Evolutionary conservation across 2,888 invertebrate species (phyloP).

Genomic region (Odontothrips loti): DNA sequence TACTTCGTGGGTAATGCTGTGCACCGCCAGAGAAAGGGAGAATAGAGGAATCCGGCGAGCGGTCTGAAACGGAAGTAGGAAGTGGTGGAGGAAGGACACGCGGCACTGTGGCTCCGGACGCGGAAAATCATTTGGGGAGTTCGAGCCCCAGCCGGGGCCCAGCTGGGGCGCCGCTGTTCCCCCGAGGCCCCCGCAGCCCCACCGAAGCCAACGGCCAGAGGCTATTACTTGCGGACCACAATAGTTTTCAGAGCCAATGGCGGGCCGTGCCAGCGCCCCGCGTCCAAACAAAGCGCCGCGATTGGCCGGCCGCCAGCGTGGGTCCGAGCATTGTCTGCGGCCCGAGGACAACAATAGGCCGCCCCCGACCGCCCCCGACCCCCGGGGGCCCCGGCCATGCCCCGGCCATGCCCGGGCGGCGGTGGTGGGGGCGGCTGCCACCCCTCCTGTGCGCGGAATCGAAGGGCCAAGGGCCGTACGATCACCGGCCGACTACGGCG

Average conservation of each 20-base stretch:
- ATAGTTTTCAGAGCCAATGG: not conserved
- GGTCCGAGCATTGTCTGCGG: not conserved
- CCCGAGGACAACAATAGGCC: not conserved
- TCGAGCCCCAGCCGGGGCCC: not conserved
- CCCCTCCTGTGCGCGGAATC: not conserved
- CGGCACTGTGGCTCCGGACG: no score
- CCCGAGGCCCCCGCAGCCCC: not conserved
- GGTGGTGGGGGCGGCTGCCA: not conserved
- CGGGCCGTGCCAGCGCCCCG: not conserved
- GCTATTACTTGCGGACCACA: slow-evolving; percentile 9
- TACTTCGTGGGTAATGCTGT: no score
- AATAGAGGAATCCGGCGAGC: not conserved
- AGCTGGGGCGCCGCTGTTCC: not conserved
- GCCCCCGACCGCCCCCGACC: not conserved
- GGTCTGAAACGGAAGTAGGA: not conserved
- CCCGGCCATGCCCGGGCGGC: not conserved
- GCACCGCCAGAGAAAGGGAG: no score
- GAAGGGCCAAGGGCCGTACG: no score
- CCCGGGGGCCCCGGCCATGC: not conserved
- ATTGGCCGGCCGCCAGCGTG: slow-evolving; percentile 1
- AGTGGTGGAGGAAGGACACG: not conserved
- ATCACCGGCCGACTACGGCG: no score
- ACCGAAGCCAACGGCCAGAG: not conserved
- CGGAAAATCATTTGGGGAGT: no score
- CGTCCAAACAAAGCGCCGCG: not conserved